Percentiles rank a stretch among this genome's conserved stretches.
Evolutionary conservation across 2,797 vertebrate genomes (phyloP).

Genomic region (Gouania willdenowi): DNA sequence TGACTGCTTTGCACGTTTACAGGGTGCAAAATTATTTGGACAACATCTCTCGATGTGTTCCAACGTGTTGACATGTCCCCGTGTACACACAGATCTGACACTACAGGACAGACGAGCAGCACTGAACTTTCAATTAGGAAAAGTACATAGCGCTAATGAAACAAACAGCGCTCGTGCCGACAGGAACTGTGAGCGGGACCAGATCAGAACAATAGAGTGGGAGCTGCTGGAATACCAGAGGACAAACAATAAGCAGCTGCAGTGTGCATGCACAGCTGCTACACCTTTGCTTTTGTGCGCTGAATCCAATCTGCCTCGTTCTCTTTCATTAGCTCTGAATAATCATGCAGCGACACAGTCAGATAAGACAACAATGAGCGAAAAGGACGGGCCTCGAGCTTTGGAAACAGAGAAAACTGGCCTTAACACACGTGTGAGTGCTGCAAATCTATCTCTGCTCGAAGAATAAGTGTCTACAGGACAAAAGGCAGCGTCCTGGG

Average conservation of each 20-base stretch:
- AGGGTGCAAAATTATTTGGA: background rate
- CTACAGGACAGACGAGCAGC: constrained; percentile 35
- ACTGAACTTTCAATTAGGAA: constrained; percentile 40
- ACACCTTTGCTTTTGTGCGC: constrained; percentile 28
- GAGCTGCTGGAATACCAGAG: constrained; percentile 11
- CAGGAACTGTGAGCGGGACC: constrained; percentile 40
- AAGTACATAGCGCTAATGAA: constrained; percentile 32
- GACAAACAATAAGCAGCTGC: constrained; percentile 47
- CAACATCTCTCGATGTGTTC: constrained; percentile 31
- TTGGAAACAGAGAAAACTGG: constrained; percentile 25
- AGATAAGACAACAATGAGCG: constrained; percentile 55
- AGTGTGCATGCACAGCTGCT: constrained; percentile 6
- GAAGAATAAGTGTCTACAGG: constrained; percentile 24
- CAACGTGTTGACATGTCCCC: constrained; percentile 24
- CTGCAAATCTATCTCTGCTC: constrained; percentile 17
- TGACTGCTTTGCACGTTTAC: no score
- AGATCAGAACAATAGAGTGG: constrained; percentile 51
- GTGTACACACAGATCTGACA: constrained; percentile 33
- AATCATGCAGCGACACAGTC: constrained; percentile 43
- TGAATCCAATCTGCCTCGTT: constrained; percentile 32
- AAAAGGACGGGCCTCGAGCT: constrained; percentile 23
- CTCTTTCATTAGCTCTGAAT: constrained; percentile 60
- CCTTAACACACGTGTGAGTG: constrained; percentile 21
- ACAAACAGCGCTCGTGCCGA: constrained; percentile 39
- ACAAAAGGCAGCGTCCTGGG: constrained; percentile 3